Evolutionary conservation across 2,888 invertebrate genomes (phyloP), one percentile per base, ranked within the genome.

Genomic region (Drosophila mimica): DNA sequence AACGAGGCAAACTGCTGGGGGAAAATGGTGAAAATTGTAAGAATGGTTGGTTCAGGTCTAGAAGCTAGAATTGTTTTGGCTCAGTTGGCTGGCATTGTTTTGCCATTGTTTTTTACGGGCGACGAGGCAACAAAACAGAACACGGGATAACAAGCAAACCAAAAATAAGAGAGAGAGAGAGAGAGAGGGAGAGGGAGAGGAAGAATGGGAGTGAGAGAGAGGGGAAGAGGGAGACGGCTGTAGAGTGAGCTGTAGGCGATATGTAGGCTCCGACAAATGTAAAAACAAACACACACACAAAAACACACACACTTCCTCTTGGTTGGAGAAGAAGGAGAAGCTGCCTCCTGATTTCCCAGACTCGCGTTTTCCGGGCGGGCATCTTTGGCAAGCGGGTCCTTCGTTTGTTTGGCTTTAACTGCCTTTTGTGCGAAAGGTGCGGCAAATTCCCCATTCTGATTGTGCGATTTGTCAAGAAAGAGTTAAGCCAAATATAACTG

Each of bases 31-130:
- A 46, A 46, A 46, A 46, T 25, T 28, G 9, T 9, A 46, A 25
- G 46, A 46, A 25, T 46, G 15, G 15, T 15, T 53, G 25, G 11
- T 25, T 46, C 25, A 28, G 36, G 34, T n/a, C 40, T 56, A 38
- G 40, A 52, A 65, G 48, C 43, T 46, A 48, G 53, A 57, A 40
- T 48, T 48, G 56, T 48, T 46, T 53, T 49, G 51, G 46, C 64
- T 71, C 54, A 54, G 63, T 53, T 60, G 31, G 74, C 58, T 64
- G 70, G 61, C 66, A 70, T 87, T 87, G 88, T 87, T 63, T 52
- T 36, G 62, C 40, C 74, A 69, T 83, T 74, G 75, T 88, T 84
- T 88, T 86, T 88, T 86, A 86, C 67, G 77, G 77, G 48, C 74
- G 65, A 56, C 62, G 52, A 56, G 67, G 49, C 67, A 67, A 49